Evolutionary conservation across 2,888 invertebrate species (phyloP).

Genomic region (Ctena decussata): DNA sequence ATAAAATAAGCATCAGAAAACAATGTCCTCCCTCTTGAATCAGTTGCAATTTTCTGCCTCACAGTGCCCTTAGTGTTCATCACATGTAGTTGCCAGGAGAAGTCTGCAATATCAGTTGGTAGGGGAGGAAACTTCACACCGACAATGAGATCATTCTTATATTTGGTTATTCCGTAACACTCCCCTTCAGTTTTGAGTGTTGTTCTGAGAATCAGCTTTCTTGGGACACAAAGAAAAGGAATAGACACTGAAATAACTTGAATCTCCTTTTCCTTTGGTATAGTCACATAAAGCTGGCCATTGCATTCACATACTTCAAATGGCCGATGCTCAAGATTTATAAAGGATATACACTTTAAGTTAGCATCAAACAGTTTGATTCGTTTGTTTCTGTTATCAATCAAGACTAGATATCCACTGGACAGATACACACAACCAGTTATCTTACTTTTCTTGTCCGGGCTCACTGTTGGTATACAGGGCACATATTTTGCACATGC

Average conservation of each 20-base stretch:
- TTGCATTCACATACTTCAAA: slow-evolving; percentile 47
- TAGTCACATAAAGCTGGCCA: slow-evolving; percentile 44
- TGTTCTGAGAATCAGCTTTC: slow-evolving; percentile 46
- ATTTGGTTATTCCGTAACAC: slow-evolving; percentile 45
- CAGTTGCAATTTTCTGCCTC: slow-evolving; percentile 37
- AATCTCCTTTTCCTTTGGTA: slow-evolving; percentile 46
- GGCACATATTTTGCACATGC: background rate
- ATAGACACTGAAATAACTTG: slow-evolving; percentile 52
- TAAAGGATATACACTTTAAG: slow-evolving; percentile 54
- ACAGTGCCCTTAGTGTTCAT: slow-evolving; percentile 45
- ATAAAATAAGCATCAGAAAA: slow-evolving; percentile 56
- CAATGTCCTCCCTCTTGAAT: slow-evolving; percentile 39
- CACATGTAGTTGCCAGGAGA: slow-evolving; percentile 58
- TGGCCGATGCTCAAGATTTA: slow-evolving; percentile 41
- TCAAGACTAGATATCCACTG: slow-evolving; percentile 51
- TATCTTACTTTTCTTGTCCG: slow-evolving; percentile 47
- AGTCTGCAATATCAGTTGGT: slow-evolving; percentile 43
- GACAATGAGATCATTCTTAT: slow-evolving; percentile 56
- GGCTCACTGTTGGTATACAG: background rate
- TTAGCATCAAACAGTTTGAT: slow-evolving; percentile 57
- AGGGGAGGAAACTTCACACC: slow-evolving; percentile 47
- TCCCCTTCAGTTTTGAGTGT: slow-evolving; percentile 56
- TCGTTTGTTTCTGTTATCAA: slow-evolving; percentile 49
- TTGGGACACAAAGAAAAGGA: slow-evolving; percentile 39
- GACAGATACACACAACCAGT: slow-evolving; percentile 57